Evolutionary conservation across 2,888 invertebrate species (phyloP), one percentile per base, ranked within the genome.

Genomic region (Lucinisca nassula): DNA sequence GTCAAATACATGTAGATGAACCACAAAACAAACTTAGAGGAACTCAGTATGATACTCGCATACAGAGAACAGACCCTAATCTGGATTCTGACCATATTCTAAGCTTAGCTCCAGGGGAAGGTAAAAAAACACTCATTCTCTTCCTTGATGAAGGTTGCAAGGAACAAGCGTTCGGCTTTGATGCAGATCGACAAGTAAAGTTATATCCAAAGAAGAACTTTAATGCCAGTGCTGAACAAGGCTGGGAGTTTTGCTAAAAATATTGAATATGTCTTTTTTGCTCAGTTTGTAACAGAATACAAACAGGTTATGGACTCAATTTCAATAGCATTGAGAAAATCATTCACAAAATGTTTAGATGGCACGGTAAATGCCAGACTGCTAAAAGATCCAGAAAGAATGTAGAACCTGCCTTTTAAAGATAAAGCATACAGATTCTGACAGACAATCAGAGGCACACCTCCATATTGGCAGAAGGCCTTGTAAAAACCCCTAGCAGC

Each of bases 241-340:
- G 40, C 32, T 74, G 55, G 35, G 8, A 30, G 58, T 21, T 84
- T 84, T 84, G 84, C 79, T 40, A 17, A n/a, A 58, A 55, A 84
- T 61, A 79, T 79, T 73, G 79, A 79, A 74, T 84, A 84, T 75
- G 45, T 84, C 3, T 84, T 79, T 74, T 73, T 58, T 27, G 79
- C 79, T 14, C 79, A 84, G 37, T 37, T 45, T 27, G 58, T 84
- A 32, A 45, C 79, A 38, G 79, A 84, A 40, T 37, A 21, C 24
- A 37, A 84, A 35, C 84, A 84, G 30, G 55, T 84, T 4, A 17
- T 38, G 21, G 38, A 72, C 67, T 51, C 51, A 37, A 84, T 79
- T 4, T 72, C 78, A 38, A 58, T 79, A 8, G 79, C 79, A 37
- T 49, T 84, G 32, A 32, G 74, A 21, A 84, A 75, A 75, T 40